phyloP scores from a whole-genome alignment of 2,113 vertebrate species.

The Trematocara unimaculatum region DNA sequence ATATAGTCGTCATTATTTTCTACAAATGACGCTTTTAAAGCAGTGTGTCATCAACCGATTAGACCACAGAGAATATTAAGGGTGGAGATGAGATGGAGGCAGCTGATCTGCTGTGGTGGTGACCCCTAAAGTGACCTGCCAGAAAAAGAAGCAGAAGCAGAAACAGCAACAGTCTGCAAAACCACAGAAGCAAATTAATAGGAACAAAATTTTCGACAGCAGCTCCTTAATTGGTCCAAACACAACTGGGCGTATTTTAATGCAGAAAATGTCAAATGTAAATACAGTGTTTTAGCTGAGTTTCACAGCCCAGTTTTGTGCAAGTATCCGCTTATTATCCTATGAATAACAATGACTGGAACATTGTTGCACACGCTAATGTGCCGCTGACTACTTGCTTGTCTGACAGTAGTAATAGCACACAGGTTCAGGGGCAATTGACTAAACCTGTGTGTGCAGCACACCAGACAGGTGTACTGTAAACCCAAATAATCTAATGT shows the following conservation, averaged over 20 bases:
- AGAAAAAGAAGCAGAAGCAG: neutral
- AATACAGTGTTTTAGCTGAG: neutral
- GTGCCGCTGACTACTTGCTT: neutral
- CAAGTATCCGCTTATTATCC: neutral
- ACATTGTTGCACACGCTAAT: neutral
- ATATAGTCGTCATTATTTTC: neutral
- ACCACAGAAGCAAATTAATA: neutral
- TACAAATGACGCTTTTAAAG: neutral
- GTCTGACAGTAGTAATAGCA: neutral
- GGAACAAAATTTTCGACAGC: neutral
- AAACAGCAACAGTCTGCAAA: neutral
- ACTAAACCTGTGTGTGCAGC: neutral
- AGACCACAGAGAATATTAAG: neutral
- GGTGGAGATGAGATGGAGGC: neutral
- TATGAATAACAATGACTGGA: neutral
- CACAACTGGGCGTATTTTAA: neutral
- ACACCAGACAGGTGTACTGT: neutral
- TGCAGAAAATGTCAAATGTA: conserved; percentile 14
- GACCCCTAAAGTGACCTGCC: neutral
- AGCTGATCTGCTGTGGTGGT: neutral
- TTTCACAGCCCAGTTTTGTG: neutral
- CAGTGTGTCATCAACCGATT: neutral
- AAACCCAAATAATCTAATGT: neutral
- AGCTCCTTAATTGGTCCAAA: conserved; percentile 34
- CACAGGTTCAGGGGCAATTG: neutral